Percentiles rank a stretch among this genome's conserved stretches.
Conservation (phyloP, 2,888 invertebrate species). For the Latheticus oryzae region DNA sequence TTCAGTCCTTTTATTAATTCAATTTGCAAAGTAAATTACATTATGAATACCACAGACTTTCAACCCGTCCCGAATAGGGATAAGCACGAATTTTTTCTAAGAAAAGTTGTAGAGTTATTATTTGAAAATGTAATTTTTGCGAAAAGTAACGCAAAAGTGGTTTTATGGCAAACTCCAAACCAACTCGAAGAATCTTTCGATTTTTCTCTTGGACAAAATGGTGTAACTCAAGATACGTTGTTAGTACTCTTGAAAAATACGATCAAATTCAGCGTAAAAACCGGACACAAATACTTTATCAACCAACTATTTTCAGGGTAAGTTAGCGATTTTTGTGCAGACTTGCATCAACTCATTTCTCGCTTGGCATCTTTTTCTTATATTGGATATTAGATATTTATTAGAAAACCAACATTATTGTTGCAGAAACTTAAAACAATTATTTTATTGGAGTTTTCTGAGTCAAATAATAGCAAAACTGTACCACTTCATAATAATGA, state of each 20-base stretch:
- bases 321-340: conserved; percentile 44
- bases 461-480: too few species aligned
- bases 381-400: too few species aligned
- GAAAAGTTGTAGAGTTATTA: conserved; percentile 61
- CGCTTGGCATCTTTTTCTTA: too few species aligned
- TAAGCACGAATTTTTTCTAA: conserved; percentile 63
- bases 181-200: conserved; percentile 64
- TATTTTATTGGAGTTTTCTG: too few species aligned
- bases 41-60: conserved; percentile 55
- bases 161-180: conserved; percentile 68
- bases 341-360: conserved; percentile 3
- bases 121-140: conserved; percentile 65
- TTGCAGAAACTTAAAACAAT: too few species aligned
- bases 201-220: conserved; percentile 62
- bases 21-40: conserved; percentile 29
- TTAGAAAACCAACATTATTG: too few species aligned
- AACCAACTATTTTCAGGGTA: conserved; percentile 71
- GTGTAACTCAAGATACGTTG: conserved; percentile 64
- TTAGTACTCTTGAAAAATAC: conserved; percentile 65
- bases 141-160: conserved; percentile 64
- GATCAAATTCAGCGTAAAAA: conserved; percentile 70
- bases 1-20: conserved; percentile 35
- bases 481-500: too few species aligned
- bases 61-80: conserved; percentile 60
- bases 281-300: conserved; percentile 70